phyloP scores from a whole-genome alignment of 2,888 invertebrate species.

The Habroteleia sp. region DNA sequence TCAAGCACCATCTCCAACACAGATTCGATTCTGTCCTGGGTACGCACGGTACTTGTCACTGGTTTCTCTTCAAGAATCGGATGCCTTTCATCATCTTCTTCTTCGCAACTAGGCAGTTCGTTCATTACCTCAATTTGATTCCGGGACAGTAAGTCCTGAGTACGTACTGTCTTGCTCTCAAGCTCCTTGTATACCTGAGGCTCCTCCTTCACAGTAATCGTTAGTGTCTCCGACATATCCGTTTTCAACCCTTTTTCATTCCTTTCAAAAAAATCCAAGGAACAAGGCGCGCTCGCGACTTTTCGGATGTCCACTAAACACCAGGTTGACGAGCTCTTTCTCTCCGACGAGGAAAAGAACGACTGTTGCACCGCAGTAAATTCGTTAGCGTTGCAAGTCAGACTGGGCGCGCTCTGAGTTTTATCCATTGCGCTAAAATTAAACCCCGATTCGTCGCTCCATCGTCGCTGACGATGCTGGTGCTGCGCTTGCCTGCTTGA shows the following conservation, averaged over 20 bases:
- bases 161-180: constrained; percentile 68
- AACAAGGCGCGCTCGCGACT: constrained; percentile 85
- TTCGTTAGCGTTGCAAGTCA: constrained; percentile 74
- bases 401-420: constrained; percentile 80
- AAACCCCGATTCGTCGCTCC: constrained; percentile 73
- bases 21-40: constrained; percentile 75
- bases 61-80: constrained; percentile 65
- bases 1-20: constrained; percentile 76
- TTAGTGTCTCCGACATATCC: constrained; percentile 66
- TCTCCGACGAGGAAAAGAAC: constrained; percentile 62
- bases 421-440: constrained; percentile 81
- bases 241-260: constrained; percentile 20
- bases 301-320: constrained; percentile 78
- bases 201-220: constrained; percentile 61
- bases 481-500: constrained; percentile 66
- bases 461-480: constrained; percentile 68
- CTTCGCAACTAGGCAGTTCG: constrained; percentile 54
- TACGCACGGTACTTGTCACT: constrained; percentile 75
- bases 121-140: constrained; percentile 53
- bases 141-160: constrained; percentile 68
- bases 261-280: constrained; percentile 77
- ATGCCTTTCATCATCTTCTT: constrained; percentile 58
- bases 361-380: constrained; percentile 63
- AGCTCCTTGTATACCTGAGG: constrained; percentile 29
- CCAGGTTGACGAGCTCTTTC: constrained; percentile 53